Conservation (phyloP, 2,797 vertebrate genomes). For the Lepidocolaptes lacrymiger region DNA sequence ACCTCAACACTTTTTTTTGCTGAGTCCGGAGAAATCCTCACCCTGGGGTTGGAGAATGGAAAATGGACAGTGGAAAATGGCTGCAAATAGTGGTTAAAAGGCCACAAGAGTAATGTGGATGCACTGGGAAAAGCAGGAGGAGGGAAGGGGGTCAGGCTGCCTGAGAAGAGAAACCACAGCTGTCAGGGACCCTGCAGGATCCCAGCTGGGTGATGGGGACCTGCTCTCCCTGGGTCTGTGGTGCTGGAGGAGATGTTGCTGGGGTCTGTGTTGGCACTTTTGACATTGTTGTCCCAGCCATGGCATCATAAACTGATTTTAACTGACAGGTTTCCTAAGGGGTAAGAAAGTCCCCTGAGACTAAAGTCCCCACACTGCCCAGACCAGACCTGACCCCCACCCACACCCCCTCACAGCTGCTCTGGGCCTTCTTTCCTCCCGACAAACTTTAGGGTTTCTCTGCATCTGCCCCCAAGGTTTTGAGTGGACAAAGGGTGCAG, state of each 20-base stretch:
- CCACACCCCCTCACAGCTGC: neutral
- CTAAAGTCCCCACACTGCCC: rapidly evolving
- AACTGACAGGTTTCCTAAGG: rapidly evolving
- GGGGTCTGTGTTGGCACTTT: rapidly evolving
- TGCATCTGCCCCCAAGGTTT: neutral
- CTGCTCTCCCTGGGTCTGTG: neutral
- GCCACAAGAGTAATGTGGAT: rapidly evolving
- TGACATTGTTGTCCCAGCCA: rapidly evolving
- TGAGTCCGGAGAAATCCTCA: rapidly evolving
- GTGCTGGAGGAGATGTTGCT: neutral
- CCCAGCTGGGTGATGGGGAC: rapidly evolving
- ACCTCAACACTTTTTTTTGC: neutral
- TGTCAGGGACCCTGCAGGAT: rapidly evolving
- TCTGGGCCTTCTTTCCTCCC: neutral
- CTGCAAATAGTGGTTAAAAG: neutral
- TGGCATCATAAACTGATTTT: neutral
- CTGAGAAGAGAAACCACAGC: rapidly evolving
- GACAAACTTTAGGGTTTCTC: neutral
- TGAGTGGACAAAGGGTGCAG: neutral
- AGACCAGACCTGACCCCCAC: neutral
- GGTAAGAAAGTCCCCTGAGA: neutral
- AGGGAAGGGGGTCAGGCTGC: rapidly evolving
- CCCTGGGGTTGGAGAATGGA: rapidly evolving
- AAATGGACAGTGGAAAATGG: neutral
- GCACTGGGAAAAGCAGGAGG: rapidly evolving